Evolutionary conservation across 2,888 invertebrate genomes (phyloP).

Genomic region (Nesidiocoris tenuis): DNA sequence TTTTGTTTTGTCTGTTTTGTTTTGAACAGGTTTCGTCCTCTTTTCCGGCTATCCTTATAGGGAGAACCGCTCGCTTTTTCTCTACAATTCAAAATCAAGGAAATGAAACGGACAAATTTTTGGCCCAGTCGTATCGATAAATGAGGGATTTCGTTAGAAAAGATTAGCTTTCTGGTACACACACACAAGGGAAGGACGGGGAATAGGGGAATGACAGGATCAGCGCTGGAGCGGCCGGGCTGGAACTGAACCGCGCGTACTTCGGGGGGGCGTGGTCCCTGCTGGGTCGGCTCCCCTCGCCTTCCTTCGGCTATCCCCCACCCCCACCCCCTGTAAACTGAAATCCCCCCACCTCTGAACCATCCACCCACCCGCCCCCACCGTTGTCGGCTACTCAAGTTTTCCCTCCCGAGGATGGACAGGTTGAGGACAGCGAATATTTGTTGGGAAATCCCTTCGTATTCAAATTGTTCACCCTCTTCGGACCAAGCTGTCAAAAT

Average conservation of each 20-base stretch:
- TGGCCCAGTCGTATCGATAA: not conserved
- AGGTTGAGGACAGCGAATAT: not conserved
- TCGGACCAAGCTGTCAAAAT: too few relatives aligned
- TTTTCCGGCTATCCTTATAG: not conserved
- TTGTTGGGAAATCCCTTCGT: too few relatives aligned
- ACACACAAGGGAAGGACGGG: conserved; percentile 18
- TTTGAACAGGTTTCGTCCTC: not conserved
- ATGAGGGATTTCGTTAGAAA: not conserved
- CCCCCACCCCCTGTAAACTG: not conserved
- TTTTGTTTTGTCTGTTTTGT: not conserved
- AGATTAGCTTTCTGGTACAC: not conserved
- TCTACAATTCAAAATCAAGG: not conserved
- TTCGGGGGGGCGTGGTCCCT: conserved; percentile 26
- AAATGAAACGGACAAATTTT: not conserved
- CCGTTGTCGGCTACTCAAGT: not conserved
- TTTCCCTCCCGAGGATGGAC: not conserved
- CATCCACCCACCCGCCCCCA: not conserved
- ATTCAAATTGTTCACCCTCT: too few relatives aligned
- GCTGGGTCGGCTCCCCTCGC: not conserved
- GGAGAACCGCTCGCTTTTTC: not conserved
- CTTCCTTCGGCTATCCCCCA: not conserved
- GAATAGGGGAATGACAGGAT: conserved; percentile 40
- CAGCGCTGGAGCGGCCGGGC: conserved; percentile 39
- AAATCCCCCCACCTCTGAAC: not conserved
- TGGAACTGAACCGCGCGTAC: conserved; percentile 37